Conservation (phyloP, 2,888 invertebrate genomes). For the Cephus pulcher region DNA sequence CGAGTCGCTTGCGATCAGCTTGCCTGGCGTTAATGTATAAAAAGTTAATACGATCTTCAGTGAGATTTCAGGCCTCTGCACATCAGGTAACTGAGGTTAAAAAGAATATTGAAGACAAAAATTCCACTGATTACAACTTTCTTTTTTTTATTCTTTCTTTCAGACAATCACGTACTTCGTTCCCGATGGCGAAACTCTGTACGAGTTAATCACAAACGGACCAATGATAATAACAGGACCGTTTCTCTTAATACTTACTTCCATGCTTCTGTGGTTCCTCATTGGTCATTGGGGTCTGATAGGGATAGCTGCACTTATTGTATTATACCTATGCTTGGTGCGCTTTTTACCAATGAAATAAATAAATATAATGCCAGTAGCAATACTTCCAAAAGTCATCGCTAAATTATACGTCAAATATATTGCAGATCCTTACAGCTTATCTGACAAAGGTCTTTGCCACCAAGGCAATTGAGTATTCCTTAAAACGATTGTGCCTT, state of each 20-base stretch:
- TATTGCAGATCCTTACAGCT: conserved; percentile 39
- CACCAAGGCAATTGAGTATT: conserved; percentile 42
- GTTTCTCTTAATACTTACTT: conserved; percentile 65
- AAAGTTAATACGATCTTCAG: conserved; percentile 52
- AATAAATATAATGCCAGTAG: neutral
- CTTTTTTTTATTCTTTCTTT: conserved; percentile 62
- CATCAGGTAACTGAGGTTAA: conserved; percentile 38
- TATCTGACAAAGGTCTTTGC: conserved; percentile 46
- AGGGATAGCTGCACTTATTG: conserved; percentile 65
- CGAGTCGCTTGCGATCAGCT: conserved; percentile 54
- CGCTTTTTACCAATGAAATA: conserved; percentile 12
- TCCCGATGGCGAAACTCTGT: conserved; percentile 69
- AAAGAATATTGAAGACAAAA: neutral
- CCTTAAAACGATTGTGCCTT: conserved; percentile 40
- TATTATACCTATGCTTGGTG: conserved; percentile 58
- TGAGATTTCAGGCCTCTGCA: conserved; percentile 43
- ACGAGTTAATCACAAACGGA: conserved; percentile 67
- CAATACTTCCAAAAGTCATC: neutral
- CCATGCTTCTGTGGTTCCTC: conserved; percentile 66
- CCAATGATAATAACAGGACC: conserved; percentile 69
- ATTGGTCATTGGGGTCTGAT: conserved; percentile 69
- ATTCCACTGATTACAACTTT: conserved; percentile 14
- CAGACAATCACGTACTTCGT: conserved; percentile 56
- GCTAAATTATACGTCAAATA: conserved; percentile 14
- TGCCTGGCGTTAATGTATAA: conserved; percentile 57